Conservation (phyloP, 2,797 vertebrate genomes). For the Aldrovandia affinis region DNA sequence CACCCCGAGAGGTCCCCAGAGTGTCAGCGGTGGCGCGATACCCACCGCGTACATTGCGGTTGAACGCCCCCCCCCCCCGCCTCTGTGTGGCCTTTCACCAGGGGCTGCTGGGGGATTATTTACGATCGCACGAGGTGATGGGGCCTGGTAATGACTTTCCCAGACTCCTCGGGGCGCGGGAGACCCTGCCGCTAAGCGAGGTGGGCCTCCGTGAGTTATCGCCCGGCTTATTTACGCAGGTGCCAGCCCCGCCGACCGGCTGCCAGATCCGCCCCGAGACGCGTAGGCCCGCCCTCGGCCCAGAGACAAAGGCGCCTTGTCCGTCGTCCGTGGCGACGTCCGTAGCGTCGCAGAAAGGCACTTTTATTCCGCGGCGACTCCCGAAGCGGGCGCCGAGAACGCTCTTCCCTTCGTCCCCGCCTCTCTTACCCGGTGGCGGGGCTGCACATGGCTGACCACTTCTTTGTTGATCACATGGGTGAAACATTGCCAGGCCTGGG, state of each 20-base stretch:
- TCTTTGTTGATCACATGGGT: neutral
- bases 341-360: slow-evolving; percentile 2
- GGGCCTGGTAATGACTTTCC: slow-evolving; percentile 46
- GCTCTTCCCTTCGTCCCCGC: neutral
- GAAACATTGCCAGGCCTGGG: no score
- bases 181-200: neutral
- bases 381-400: neutral
- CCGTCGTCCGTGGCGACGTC: slow-evolving; percentile 8
- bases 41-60: neutral
- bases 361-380: neutral
- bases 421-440: neutral
- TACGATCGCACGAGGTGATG: slow-evolving; percentile 29
- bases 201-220: slow-evolving; percentile 32
- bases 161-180: slow-evolving; percentile 33
- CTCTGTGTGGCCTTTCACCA: neutral
- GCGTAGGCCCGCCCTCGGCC: slow-evolving; percentile 1
- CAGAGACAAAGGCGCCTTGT: slow-evolving; percentile 45
- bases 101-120: neutral
- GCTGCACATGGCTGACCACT: neutral
- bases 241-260: slow-evolving; percentile 34
- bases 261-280: slow-evolving; percentile 43
- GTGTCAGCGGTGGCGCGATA: neutral
- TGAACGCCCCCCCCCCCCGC: slow-evolving; percentile 2
- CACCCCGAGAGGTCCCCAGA: neutral
- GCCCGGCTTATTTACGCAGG: slow-evolving; percentile 47